Base-by-base conservation (phyloP, 1,140 invertebrate species). In the Papilio dardanus region DNA sequence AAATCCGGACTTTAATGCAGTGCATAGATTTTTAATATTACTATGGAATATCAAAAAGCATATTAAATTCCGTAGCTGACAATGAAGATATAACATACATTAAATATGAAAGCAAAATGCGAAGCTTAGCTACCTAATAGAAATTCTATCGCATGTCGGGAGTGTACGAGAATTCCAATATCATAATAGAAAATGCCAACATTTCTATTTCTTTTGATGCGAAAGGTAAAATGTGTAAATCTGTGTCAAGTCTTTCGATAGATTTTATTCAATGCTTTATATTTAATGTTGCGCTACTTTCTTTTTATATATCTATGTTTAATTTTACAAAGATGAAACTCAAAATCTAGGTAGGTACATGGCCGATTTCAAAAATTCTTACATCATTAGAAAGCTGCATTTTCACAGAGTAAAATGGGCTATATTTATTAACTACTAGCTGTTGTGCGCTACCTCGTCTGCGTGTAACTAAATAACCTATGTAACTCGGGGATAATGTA, bases 101-200 rank as follows among this genome's bases (percentile, higher is more conserved):
- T 28, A 62, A 30, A 62, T 62, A 28, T 62, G 21, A 62, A 62
- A 62, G 24, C 10, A 62, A 62, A 62, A 28, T 12, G 24, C 10
- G 12, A 4, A 62, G 54, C 54, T 62, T 28, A 62, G 54, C 54
- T 62, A 28, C 54, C 54, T 62, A 62, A 62, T 62, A 24, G 54
- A 62, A 62, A 62, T 62, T 62, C 54, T 30, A 62, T 62, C 54
- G 54, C 0, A 62, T 28, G 54, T 62, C 54, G 54, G 21, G 21
- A 14, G 54, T 50, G 46, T 28, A 62, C 10, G 54, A 28, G 21
- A 62, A 62, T 62, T 62, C 54, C 54, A 28, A 62, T 62, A 62
- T 62, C 54, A 62, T 62, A 62, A 62, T 62, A 62, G 54, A 14
- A 62, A 62, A 62, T 62, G 54, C 54, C 54, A 58, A 58, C 54